Evolutionary conservation across 30 jellyfish, hydroid and myxozoan genomes (phyloP).

Genomic region (Pelagia noctiluca): DNA sequence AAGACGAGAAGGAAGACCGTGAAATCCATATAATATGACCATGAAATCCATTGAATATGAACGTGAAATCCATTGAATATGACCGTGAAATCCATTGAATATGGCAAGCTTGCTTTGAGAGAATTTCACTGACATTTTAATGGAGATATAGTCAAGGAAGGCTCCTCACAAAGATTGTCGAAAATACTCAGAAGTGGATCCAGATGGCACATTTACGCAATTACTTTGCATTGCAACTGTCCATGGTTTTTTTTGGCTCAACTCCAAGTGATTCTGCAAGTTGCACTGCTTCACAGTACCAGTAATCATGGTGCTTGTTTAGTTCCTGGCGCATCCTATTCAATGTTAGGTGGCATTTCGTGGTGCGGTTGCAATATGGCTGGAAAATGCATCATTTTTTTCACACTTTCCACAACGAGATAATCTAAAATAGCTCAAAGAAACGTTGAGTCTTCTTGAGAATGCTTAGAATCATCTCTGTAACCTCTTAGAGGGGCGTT

Average conservation of each 20-base stretch:
- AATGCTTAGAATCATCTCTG: constrained; percentile 6
- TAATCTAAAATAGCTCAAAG: not conserved
- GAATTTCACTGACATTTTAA: constrained; percentile 25
- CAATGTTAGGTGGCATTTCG: constrained; percentile 63
- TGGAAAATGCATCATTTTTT: not conserved
- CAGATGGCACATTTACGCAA: constrained; percentile 47
- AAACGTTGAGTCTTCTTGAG: not conserved
- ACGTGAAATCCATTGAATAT: constrained; percentile 34
- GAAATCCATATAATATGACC: too few species aligned
- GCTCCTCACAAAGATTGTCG: constrained; percentile 33
- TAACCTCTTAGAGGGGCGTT: constrained; percentile 9
- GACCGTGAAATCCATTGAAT: constrained; percentile 34
- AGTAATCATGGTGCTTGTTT: not conserved
- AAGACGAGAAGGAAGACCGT: constrained; percentile 27
- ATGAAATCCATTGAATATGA: too few species aligned
- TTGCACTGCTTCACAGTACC: constrained; percentile 44
- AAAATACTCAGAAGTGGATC: constrained; percentile 36
- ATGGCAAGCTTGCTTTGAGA: constrained; percentile 22
- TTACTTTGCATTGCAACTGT: constrained; percentile 30
- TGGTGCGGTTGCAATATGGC: constrained; percentile 43
- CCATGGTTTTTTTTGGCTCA: constrained; percentile 54
- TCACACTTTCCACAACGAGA: not conserved
- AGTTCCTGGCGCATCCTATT: constrained; percentile 19
- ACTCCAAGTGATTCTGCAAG: constrained; percentile 37
- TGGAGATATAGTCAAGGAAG: constrained; percentile 32